These are phyloP conservation scores for Drosophila fulvimacula DNA, from an alignment of 2,888 invertebrate genomes.

Conservation along the genomic window DNA sequence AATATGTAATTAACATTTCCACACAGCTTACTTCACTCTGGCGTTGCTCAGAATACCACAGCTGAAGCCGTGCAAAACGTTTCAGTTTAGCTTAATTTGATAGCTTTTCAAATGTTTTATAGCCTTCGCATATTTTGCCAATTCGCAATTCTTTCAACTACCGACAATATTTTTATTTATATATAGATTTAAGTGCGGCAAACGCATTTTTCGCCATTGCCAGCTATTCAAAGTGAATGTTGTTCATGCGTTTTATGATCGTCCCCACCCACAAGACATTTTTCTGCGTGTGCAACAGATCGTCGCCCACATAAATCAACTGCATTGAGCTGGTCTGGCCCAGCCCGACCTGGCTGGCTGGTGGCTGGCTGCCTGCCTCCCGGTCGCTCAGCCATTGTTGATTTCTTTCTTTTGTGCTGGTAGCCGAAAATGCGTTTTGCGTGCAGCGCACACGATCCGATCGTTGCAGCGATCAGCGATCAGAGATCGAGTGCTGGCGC, in stretches of 20 bases:
- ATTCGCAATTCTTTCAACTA: constrained; percentile 17
- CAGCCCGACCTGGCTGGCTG: constrained; percentile 21
- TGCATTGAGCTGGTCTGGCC: constrained; percentile 40
- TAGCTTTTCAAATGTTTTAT: neutral
- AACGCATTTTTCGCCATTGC: constrained; percentile 65
- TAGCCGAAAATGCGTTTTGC: constrained; percentile 74
- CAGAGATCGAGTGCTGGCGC: constrained; percentile 58
- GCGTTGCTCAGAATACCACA: neutral
- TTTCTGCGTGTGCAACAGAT: constrained; percentile 25
- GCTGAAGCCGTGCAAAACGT: neutral
- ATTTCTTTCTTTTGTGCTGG: constrained; percentile 42
- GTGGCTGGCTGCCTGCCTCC: neutral
- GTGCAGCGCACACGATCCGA: constrained; percentile 53
- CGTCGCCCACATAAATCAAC: constrained; percentile 78
- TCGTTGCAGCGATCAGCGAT: constrained; percentile 20
- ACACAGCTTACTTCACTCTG: neutral
- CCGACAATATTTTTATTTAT: constrained; percentile 8
- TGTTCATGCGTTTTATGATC: constrained; percentile 58
- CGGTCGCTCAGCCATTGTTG: constrained; percentile 51
- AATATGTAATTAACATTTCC: neutral
- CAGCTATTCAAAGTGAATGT: constrained; percentile 67
- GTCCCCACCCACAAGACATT: constrained; percentile 49
- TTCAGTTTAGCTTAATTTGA: neutral
- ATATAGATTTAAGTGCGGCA: constrained; percentile 27
- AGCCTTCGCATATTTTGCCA: constrained; percentile 34